Evolutionary conservation across 2,888 invertebrate genomes (phyloP).

Genomic region (Ophioninae sp.): DNA sequence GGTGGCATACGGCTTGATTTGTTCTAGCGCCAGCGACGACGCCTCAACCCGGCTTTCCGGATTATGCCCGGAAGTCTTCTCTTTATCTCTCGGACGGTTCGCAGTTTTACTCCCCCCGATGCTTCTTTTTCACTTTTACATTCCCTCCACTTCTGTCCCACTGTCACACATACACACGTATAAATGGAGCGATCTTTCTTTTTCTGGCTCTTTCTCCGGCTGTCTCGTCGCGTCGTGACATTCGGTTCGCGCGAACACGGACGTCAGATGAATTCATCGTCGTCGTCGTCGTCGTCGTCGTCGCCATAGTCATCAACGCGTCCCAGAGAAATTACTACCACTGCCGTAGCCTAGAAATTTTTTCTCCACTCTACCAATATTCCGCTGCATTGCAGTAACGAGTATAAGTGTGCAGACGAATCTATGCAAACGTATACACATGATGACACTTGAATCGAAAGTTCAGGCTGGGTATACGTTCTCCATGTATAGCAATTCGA

Average conservation of each 20-base stretch:
- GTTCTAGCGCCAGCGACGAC: constrained; percentile 76
- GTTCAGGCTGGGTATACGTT: constrained; percentile 1
- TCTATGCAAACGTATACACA: too few species aligned
- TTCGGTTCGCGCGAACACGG: constrained; percentile 52
- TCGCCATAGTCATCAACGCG: constrained; percentile 58
- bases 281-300: constrained; percentile 47
- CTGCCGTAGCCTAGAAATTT: constrained; percentile 44
- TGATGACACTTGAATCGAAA: constrained; percentile 5
- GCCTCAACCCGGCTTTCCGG: constrained; percentile 69
- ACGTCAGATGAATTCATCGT: constrained; percentile 56
- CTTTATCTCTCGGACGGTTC: constrained; percentile 72
- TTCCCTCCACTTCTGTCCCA: constrained; percentile 45
- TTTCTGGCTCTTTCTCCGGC: constrained; percentile 10
- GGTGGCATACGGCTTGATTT: constrained; percentile 77
- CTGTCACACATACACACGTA: constrained; percentile 37
- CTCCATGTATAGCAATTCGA: neutral
- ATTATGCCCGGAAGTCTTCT: constrained; percentile 81
- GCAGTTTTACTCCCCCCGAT: constrained; percentile 11
- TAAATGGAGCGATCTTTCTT: constrained; percentile 30
- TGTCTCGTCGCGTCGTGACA: constrained; percentile 49
- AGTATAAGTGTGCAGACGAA: neutral
- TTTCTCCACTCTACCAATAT: constrained; percentile 14
- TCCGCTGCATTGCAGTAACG: neutral
- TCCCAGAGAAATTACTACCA: constrained; percentile 54
- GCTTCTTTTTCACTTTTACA: constrained; percentile 18